phyloP scores from a whole-genome alignment of 2,888 invertebrate genomes.

The Hemaris fuciformis region DNA sequence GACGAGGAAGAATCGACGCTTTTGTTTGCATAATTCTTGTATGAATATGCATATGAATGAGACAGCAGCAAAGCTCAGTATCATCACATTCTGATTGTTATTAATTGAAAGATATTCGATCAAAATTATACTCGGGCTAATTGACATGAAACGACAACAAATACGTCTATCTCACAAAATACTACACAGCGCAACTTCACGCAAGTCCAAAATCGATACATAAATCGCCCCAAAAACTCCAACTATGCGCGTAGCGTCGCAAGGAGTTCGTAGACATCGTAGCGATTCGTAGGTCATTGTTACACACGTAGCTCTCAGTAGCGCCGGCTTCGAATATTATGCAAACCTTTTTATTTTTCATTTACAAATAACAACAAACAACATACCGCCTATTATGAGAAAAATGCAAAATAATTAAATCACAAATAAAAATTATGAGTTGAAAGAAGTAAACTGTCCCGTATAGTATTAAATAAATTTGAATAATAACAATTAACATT shows the following conservation, averaged over 20 bases:
- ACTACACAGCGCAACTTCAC: neutral
- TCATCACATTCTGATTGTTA: neutral
- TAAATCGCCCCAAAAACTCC: slow-evolving; percentile 8
- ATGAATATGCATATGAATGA: neutral
- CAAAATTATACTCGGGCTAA: neutral
- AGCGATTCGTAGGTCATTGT: neutral
- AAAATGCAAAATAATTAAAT: neutral
- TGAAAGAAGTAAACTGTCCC: neutral
- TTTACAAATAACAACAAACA: neutral
- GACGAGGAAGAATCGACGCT: neutral
- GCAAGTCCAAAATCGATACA: slow-evolving; percentile 4
- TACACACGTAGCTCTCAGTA: neutral
- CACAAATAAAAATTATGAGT: neutral
- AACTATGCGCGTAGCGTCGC: slow-evolving; percentile 4
- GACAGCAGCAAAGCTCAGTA: neutral
- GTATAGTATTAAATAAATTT: too few species aligned
- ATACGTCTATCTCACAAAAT: neutral
- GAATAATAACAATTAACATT: too few species aligned
- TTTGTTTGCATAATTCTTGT: neutral
- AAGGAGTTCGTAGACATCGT: neutral
- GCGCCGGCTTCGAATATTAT: neutral
- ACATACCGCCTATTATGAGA: too few species aligned
- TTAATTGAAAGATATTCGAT: too few species aligned
- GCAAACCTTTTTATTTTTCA: neutral
- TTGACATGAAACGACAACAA: neutral